Conservation (phyloP, 2,888 invertebrate genomes). For the Zootermopsis nevadensis region DNA sequence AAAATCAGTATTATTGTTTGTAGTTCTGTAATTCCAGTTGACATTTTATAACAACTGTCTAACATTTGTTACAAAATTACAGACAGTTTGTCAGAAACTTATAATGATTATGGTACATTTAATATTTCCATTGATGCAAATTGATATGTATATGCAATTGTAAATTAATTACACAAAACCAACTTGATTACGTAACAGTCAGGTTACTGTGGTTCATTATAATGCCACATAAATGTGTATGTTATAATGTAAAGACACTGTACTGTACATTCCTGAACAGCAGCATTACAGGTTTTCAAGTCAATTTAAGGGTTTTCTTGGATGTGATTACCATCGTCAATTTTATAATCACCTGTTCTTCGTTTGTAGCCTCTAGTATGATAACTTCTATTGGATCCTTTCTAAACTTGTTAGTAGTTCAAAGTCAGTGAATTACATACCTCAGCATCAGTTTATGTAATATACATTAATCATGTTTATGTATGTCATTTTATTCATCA, state of each 20-base stretch:
- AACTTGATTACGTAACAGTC: not conserved
- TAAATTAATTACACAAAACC: not conserved
- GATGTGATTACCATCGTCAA: not conserved
- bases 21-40: too few species aligned
- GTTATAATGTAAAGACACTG: not conserved
- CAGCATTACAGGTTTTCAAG: not conserved
- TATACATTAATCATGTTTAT: too few species aligned
- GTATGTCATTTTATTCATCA: too few species aligned
- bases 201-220: not conserved
- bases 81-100: not conserved
- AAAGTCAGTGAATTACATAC: too few species aligned
- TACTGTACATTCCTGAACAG: not conserved
- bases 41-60: too few species aligned
- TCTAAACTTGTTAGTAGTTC: too few species aligned
- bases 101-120: not conserved
- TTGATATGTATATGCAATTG: conserved; percentile 11
- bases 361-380: too few species aligned
- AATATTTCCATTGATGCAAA: not conserved
- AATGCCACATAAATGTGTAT: not conserved
- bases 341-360: too few species aligned
- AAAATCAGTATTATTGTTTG: too few species aligned
- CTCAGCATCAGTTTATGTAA: too few species aligned
- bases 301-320: not conserved
- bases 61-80: not conserved
- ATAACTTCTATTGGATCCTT: too few species aligned